Percentiles rank a stretch among this genome's conserved stretches.
phyloP scores from a whole-genome alignment of 2,797 vertebrate genomes.

The Diceros bicornis region DNA sequence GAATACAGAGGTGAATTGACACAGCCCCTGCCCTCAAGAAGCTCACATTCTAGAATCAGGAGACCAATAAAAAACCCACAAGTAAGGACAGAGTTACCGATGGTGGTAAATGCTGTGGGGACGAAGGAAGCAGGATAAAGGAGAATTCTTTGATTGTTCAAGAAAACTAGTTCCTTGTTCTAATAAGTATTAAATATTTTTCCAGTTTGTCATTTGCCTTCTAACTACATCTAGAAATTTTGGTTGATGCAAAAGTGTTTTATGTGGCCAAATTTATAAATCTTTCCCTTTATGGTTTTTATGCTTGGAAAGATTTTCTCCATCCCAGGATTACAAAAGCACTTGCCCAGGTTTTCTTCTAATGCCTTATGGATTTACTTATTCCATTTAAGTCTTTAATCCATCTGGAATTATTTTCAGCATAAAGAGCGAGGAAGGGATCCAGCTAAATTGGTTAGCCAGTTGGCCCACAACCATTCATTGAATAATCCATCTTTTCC shows the following conservation, averaged over 20 bases:
- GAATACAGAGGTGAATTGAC: not conserved
- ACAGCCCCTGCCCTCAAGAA: not conserved
- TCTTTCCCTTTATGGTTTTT: conserved; percentile 68
- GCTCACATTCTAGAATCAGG: not conserved
- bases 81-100: not conserved
- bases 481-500: conserved; percentile 67
- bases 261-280: conserved; percentile 53
- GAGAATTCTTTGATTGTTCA: not conserved
- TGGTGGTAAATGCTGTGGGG: not conserved
- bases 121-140: not conserved
- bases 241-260: not conserved
- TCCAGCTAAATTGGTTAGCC: conserved; percentile 24
- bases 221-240: conserved; percentile 24
- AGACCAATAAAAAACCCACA: not conserved
- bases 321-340: conserved; percentile 35
- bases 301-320: conserved; percentile 63
- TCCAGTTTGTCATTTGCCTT: conserved; percentile 36
- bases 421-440: not conserved
- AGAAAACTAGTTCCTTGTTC: conserved; percentile 47
- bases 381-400: conserved; percentile 18
- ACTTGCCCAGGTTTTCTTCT: conserved; percentile 63
- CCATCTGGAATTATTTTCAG: conserved; percentile 74
- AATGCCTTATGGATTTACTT: conserved; percentile 57
- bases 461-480: conserved; percentile 29
- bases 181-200: conserved; percentile 3